phyloP scores from a whole-genome alignment of 1,140 invertebrate species.

The Vollenhovia emeryi region DNA sequence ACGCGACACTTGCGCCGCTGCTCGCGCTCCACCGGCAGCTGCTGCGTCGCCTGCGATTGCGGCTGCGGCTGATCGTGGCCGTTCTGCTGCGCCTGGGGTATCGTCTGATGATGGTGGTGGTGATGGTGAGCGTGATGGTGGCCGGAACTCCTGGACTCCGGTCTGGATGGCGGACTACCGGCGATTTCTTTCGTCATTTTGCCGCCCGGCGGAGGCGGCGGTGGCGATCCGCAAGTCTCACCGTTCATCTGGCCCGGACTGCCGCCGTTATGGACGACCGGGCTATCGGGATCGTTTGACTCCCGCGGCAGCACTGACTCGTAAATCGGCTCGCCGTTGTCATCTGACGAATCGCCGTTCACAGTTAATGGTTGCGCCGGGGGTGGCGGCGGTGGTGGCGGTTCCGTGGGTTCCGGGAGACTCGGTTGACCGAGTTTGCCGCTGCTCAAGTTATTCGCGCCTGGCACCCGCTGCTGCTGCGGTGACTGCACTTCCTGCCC shows the following conservation, averaged over 20 bases:
- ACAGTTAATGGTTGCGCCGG: slow-evolving; percentile 73
- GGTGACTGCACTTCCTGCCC: slow-evolving; percentile 78
- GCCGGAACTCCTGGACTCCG: slow-evolving; percentile 74
- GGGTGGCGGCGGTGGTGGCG: slow-evolving; percentile 86
- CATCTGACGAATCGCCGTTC: slow-evolving; percentile 76
- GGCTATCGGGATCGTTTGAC: slow-evolving; percentile 80
- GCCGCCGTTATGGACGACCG: slow-evolving; percentile 80
- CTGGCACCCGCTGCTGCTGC: slow-evolving; percentile 59
- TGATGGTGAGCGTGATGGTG: slow-evolving; percentile 75
- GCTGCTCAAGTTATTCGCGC: slow-evolving; percentile 52
- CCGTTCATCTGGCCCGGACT: slow-evolving; percentile 76
- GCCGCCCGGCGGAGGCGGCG: slow-evolving; percentile 80
- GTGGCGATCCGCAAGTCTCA: slow-evolving; percentile 86
- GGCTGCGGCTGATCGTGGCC: slow-evolving; percentile 66
- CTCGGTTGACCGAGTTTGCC: slow-evolving; percentile 83
- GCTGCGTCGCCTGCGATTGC: slow-evolving; percentile 44
- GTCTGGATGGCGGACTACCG: slow-evolving; percentile 73
- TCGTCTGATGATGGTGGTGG: slow-evolving; percentile 69
- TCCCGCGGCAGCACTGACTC: slow-evolving; percentile 92
- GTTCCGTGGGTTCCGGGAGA: slow-evolving; percentile 91
- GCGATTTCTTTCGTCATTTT: slow-evolving; percentile 78
- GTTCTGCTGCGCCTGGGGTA: slow-evolving; percentile 64
- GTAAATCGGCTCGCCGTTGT: slow-evolving; percentile 91
- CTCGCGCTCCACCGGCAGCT: slow-evolving; percentile 85
- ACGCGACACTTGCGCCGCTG: slow-evolving; percentile 93